These are phyloP conservation scores for Ptychobarbus kaznakovi DNA, from an alignment of 2,797 vertebrate genomes.

Conservation along the genomic window DNA sequence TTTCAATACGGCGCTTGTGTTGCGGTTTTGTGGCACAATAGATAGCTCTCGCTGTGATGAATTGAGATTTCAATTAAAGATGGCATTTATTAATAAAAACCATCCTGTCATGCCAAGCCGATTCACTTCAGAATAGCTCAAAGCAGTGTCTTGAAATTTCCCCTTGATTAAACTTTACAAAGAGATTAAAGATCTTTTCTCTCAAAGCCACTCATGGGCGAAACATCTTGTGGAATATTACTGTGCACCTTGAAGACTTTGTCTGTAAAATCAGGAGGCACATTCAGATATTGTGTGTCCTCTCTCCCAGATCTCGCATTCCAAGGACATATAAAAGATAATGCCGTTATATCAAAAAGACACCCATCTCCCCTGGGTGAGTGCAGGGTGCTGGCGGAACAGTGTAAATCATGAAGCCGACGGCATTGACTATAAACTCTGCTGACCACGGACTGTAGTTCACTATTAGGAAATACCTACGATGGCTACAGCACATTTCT, in stretches of 20 bases:
- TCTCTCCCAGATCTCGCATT: constrained; percentile 45
- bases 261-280: constrained; percentile 15
- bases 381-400: constrained; percentile 68
- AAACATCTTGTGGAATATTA: neutral
- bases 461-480: constrained; percentile 66
- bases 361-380: constrained; percentile 69
- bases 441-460: constrained; percentile 72
- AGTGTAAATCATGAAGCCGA: constrained; percentile 74
- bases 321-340: constrained; percentile 71
- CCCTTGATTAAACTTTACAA: constrained; percentile 47
- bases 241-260: neutral
- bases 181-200: constrained; percentile 22
- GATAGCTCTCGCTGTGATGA: constrained; percentile 69
- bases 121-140: constrained; percentile 48
- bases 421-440: constrained; percentile 77
- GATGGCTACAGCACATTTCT: constrained; percentile 1
- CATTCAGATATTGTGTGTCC: constrained; percentile 35
- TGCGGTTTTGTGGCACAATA: constrained; percentile 64
- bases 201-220: constrained; percentile 11
- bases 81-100: constrained; percentile 69
- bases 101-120: constrained; percentile 58
- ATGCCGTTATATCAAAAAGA: constrained; percentile 64
- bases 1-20: constrained; percentile 67
- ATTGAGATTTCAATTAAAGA: constrained; percentile 77
- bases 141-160: constrained; percentile 52